Evolutionary conservation across 2,797 vertebrate genomes (phyloP), one percentile per base, ranked within the genome.

Genomic region (Heterohyrax brucei): DNA sequence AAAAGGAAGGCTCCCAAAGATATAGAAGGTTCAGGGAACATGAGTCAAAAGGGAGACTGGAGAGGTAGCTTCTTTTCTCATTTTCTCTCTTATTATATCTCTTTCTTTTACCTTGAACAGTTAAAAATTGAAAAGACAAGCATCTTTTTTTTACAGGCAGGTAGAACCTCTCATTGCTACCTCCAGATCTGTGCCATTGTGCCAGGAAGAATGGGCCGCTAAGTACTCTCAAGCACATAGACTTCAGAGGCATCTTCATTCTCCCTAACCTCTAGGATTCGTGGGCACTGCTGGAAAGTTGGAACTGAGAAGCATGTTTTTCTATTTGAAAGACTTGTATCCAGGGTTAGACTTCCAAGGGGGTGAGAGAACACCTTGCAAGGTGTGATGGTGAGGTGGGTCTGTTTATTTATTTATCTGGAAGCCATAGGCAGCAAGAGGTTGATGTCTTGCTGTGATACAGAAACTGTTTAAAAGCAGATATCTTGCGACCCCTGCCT

Each of bases 361-460:
- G 14, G 24, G 50, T 48, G 18, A 91, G 44, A 86, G 56, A 97
- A 93, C 53, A 62, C 39, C 10, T 95, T 94, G 53, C 91, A 95
- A 84, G 46, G 28, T 14, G 19, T 46, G 8, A 78, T 44, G 33
- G 8, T 73, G 92, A 89, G 14, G 72, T n/a, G 44, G 46, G 59
- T 30, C 26, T 95, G 64, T 90, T 96, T 94, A 53, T 53, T 93
- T 97, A 96, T 97, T 97, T 96, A 93, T 93, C 28, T 79, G 83
- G 81, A 84, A 95, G 66, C 85, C 96, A 64, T 1, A 64, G 81
- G 30, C 76, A 91, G 10, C 39, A 82, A 83, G 0, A 92, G 73
- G 53, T 92, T 97, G 92, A 82, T 66, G 91, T n/a, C 91, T 75
- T 77, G 81, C 75, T 53, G 93, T 84, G 85, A 76, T 3, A 92